A percentile compares a stretch with the other conserved stretches of the same genome.
These are phyloP conservation scores for Panagrolaimus sp. DNA, from an alignment of 1,140 invertebrate genomes.

Conservation along the genomic window DNA sequence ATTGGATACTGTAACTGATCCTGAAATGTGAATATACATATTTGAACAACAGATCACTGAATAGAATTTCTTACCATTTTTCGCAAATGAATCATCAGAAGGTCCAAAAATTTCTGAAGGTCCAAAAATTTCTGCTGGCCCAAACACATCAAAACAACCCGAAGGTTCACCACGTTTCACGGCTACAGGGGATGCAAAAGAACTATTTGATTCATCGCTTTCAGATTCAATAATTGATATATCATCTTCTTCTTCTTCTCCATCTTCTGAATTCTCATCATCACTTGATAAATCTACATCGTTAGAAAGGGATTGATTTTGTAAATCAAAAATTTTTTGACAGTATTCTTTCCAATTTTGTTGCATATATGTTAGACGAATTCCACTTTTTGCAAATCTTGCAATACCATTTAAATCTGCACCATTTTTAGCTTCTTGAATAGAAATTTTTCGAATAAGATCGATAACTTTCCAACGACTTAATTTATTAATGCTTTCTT, in stretches of 20 bases:
- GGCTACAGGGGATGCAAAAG: too few species aligned
- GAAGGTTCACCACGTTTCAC: too few species aligned
- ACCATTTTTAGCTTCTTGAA: slow-evolving; percentile 94
- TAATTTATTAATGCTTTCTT: slow-evolving; percentile 76
- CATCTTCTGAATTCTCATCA: slow-evolving; percentile 62
- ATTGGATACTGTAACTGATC: too few species aligned
- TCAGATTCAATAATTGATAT: too few species aligned
- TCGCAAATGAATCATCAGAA: too few species aligned
- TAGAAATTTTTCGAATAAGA: slow-evolving; percentile 91
- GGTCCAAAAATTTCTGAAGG: too few species aligned
- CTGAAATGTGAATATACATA: too few species aligned
- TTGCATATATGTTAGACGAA: slow-evolving; percentile 90
- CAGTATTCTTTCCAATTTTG: slow-evolving; percentile 98
- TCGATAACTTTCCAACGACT: slow-evolving; percentile 98
- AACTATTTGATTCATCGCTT: too few species aligned
- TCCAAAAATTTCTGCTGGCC: too few species aligned
- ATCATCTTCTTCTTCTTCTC: slow-evolving; percentile 73
- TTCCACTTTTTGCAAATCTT: slow-evolving; percentile 93
- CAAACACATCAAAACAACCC: too few species aligned
- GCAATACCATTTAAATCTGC: slow-evolving; percentile 75
- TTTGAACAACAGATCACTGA: too few species aligned
- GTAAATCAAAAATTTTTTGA: slow-evolving; percentile 93
- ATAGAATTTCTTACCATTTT: too few species aligned
- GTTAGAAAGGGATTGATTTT: slow-evolving; percentile 68
- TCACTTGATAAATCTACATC: slow-evolving; percentile 85